Evolutionary conservation across 1,140 invertebrate species (phyloP), one percentile per base, ranked within the genome.

Genomic region (Cyrtorhinus lividipennis): DNA sequence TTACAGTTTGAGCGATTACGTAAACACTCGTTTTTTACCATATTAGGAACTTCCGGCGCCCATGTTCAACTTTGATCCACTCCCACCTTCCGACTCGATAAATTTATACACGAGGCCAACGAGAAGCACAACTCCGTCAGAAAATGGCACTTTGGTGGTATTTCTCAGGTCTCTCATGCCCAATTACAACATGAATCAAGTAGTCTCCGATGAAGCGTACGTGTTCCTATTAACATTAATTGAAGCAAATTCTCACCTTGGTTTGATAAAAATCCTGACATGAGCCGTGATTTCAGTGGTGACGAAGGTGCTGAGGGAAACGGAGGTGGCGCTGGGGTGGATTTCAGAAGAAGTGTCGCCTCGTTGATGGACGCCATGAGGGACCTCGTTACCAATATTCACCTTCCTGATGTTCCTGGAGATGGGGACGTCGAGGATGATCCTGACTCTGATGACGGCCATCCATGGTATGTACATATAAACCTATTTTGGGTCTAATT

Each of bases 51-150:
- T 38, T 63, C 67, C 78, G 57, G 79, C 78, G 38, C 77, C 86
- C 2, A 78, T 91, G n/a, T 77, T 90, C 69, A 84, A 81, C 46
- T 86, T 87, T 70, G 89, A 92, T 75, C 89, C 89, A 8, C 74
- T 92, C 48, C 90, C 89, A 10, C 90, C 90, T 5, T 65, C 71
- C 24, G 85, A 92, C 72, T 82, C 85, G 0, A 81, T 90, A 24
- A 79, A 85, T 69, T 79, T 84, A 57, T 92, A 92, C 72, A 75
- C 73, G 58, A 74, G 79, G 67, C 78, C 81, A 71, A 63, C 72
- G 75, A 12, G 67, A 71, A 59, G 66, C 69, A 24, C 68, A 63
- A 1, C 67, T 61, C 30, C 67, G 69, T 38, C 38, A n/a, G 48
- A 53, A 53, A 70, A 72, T 61, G 74, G 71, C 67, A 69, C 72